Conservation (phyloP, 2,797 vertebrate genomes). For the Philypnodon macrostomus region DNA sequence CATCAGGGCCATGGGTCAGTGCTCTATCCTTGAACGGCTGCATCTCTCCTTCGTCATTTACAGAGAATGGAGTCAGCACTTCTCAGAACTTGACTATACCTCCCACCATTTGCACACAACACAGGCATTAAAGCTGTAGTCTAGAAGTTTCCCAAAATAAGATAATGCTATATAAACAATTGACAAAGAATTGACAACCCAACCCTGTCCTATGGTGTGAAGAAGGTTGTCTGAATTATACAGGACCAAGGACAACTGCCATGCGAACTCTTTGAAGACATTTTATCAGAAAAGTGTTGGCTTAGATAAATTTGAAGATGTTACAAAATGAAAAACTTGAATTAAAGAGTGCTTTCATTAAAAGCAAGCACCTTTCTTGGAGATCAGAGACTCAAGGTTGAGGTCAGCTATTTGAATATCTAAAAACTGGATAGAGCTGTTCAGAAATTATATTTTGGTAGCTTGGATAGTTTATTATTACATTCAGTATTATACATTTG, state of each 20-base stretch:
- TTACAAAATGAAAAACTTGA: neutral
- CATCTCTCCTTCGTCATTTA: conserved; percentile 40
- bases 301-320: neutral
- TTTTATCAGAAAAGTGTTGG: neutral
- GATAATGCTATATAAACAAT: no score
- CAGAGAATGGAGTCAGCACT: conserved; percentile 12
- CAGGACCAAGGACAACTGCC: no score
- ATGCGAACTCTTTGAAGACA: no score
- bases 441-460: neutral
- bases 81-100: conserved; percentile 6
- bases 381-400: neutral
- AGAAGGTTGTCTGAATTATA: no score
- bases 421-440: neutral
- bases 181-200: no score
- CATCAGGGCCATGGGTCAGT: conserved; percentile 56
- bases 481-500: no score
- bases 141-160: no score
- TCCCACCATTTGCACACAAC: conserved; percentile 12
- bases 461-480: no score
- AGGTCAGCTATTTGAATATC: neutral
- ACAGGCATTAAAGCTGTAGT: neutral
- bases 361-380: neutral
- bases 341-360: neutral
- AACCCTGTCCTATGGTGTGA: no score
- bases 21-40: conserved; percentile 55